These are phyloP conservation scores for Eulemur rufifrons DNA, from an alignment of 2,113 vertebrate genomes.

Conservation along the genomic window DNA sequence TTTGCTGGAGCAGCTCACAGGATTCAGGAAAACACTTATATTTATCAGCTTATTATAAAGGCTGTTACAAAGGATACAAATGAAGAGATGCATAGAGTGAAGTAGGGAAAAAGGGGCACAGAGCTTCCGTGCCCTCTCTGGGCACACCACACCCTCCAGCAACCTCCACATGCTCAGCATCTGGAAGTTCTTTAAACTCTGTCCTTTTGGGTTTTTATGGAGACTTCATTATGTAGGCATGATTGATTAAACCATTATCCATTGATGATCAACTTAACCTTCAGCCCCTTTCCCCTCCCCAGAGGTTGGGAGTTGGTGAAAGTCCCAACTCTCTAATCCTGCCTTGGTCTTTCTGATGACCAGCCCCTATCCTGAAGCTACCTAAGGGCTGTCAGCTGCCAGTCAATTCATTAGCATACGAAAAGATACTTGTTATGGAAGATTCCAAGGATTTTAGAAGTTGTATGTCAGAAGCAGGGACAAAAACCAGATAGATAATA, in stretches of 20 bases:
- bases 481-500: background rate
- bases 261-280: background rate
- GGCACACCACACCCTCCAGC: background rate
- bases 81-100: background rate
- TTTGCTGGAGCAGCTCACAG: background rate
- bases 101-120: background rate
- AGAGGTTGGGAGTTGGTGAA: background rate
- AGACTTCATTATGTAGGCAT: background rate
- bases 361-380: background rate
- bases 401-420: background rate
- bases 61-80: background rate
- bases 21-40: background rate
- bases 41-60: background rate
- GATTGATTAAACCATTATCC: background rate
- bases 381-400: background rate
- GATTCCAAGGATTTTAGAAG: background rate
- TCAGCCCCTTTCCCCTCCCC: background rate
- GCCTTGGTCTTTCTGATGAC: background rate
- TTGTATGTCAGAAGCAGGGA: background rate
- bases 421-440: background rate
- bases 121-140: background rate
- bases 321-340: background rate
- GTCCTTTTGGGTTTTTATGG: background rate
- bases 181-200: background rate
- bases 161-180: background rate